These are phyloP conservation scores for Pterobdella sp. DNA, from an alignment of 2,888 invertebrate genomes.

Conservation along the genomic window DNA sequence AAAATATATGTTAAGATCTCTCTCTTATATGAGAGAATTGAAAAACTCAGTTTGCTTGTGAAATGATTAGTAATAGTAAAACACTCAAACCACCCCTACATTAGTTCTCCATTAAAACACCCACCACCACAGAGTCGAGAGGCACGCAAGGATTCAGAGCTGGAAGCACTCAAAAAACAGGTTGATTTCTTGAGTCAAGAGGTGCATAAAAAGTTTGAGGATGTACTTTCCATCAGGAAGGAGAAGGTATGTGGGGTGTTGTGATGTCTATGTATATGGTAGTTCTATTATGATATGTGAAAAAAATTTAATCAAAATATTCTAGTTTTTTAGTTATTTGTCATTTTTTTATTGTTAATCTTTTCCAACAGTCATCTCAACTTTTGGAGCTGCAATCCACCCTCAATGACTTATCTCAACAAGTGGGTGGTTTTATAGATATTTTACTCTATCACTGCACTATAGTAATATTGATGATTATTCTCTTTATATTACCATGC, in stretches of 20 bases:
- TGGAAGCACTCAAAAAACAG: constrained; percentile 67
- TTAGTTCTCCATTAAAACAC: neutral
- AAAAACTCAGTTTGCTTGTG: no score
- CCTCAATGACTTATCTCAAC: constrained; percentile 70
- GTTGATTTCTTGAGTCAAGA: constrained; percentile 70
- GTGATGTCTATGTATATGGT: constrained; percentile 20
- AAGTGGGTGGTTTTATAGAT: constrained; percentile 49
- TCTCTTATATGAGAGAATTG: no score
- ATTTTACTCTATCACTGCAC: neutral
- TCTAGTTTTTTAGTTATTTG: neutral
- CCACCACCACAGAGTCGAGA: constrained; percentile 55
- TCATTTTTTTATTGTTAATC: constrained; percentile 9
- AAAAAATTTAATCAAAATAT: neutral
- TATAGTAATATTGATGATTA: no score
- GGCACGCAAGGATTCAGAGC: constrained; percentile 74
- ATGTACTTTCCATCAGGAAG: constrained; percentile 67
- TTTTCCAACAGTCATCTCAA: constrained; percentile 54
- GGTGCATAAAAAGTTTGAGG: constrained; percentile 67
- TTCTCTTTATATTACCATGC: no score
- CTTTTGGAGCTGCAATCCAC: constrained; percentile 65
- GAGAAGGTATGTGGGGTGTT: constrained; percentile 55
- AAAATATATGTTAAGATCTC: no score
- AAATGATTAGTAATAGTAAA: neutral
- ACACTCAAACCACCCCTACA: no score
- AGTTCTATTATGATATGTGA: neutral